Evolutionary conservation across 2,113 vertebrate genomes (phyloP), one percentile per base, ranked within the genome.

Genomic region (Ceratotherium simum): DNA sequence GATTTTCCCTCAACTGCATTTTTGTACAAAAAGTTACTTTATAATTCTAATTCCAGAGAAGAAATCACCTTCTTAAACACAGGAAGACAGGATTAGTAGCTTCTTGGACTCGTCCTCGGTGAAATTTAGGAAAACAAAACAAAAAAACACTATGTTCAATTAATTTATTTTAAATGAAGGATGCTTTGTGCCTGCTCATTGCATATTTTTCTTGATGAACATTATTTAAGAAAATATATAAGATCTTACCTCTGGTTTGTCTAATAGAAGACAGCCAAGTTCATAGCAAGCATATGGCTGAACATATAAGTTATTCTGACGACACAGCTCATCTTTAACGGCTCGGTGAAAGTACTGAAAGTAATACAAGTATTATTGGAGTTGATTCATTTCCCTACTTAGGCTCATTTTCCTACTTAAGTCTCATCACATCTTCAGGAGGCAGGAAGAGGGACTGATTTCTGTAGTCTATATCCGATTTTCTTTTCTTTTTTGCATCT

Each of bases 221-320:
- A 5, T 56, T 51, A 78, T 16, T 67, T 75, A n/a, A 62, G 51
- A 54, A 8, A 73, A 69, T 18, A 81, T 12, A 1, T 7, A 78
- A 78, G 5, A 20, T 14, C 96, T 98, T 98, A 99, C 99, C 99
- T 99, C 99, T 96, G 99, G 99, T 97, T 99, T 99, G 89, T 99
- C 99, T 76, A 99, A 96, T 1, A 99, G 98, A 92, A 99, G 98
- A 96, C 99, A 99, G 95, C 99, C 99, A 54, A 99, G 99, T 98
- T 99, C 99, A 97, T 99, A 99, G 98, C 99, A 99, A 48, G 99
- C 99, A 76, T 99, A 99, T 0, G 99, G 99, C 98, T 99, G 99
- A 87, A 99, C 89, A 0, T 99, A 99, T 0, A 99, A 99, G 98
- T 99, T 99, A 98, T 98, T 99, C 36, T 99, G 99, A 95, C 98